Evolutionary conservation across 2,797 vertebrate genomes (phyloP).

Genomic region (Takifugu ocellatus): DNA sequence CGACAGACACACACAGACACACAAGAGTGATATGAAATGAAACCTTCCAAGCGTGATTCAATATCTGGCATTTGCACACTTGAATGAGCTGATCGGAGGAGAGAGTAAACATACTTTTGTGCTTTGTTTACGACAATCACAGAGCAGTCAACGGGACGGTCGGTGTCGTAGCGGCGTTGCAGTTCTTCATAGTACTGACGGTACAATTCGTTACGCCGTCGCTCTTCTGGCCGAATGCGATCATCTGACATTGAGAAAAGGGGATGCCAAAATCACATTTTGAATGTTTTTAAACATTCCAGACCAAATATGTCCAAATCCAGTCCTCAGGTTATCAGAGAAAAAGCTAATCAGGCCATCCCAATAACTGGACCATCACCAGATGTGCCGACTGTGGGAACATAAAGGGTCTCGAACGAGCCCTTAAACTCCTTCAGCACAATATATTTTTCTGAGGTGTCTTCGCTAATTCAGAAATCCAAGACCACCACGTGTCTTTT

Average conservation of each 20-base stretch:
- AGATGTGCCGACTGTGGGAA: no score
- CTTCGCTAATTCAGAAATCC: no score
- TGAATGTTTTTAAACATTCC: not conserved
- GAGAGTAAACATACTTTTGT: conserved; percentile 84
- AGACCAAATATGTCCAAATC: no score
- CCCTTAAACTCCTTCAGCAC: no score
- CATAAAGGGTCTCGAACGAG: no score
- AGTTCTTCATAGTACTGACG: conserved; percentile 96
- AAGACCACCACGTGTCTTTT: no score
- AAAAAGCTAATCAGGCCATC: no score
- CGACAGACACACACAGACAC: conserved; percentile 11
- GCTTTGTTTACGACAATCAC: conserved; percentile 97
- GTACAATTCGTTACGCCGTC: conserved; percentile 90
- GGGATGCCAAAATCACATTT: not conserved
- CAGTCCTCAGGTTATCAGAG: no score
- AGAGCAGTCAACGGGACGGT: conserved; percentile 95
- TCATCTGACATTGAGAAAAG: conserved; percentile 61
- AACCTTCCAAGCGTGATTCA: conserved; percentile 4
- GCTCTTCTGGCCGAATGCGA: conserved; percentile 84
- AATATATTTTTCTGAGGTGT: no score
- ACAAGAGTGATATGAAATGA: conserved; percentile 53
- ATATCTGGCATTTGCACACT: not conserved
- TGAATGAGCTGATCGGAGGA: not conserved
- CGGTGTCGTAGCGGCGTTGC: conserved; percentile 88
- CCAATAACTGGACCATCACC: no score